Base-by-base conservation (phyloP, 2,113 vertebrate genomes). In the Psilopogon haemacephalus region DNA sequence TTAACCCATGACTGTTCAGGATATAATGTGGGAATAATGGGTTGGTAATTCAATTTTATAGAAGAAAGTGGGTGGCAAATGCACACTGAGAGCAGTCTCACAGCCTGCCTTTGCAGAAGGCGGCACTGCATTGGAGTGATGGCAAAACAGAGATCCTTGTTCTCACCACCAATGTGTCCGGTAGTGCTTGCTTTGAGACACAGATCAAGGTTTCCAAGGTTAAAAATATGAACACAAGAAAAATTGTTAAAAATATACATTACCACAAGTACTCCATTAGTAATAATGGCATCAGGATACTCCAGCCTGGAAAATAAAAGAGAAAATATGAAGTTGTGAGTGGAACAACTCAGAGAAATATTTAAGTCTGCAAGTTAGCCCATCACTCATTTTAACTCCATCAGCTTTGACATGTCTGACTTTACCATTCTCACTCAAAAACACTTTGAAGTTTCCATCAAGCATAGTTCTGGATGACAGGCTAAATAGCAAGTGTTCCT, bases 251-350 rank as follows among this genome's bases (percentile, higher is more conserved):
- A 95, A 92, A 78, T 67, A 72, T 48, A 72, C 55, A 82, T 97
- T 98, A 98, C 98, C 98, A 98, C 97, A 37, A 98, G 91, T 20
- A 98, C 97, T 86, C 98, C 98, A 16, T 98, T 98, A 33, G 98
- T 98, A 86, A 97, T 27, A 78, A 98, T 97, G 40, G 83, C 72
- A 84, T 97, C 97, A 12, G 97, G 96, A 23, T 84, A 89, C 23
- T 79, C 96, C 64, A 90, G 28, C 26, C 98, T 98, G 94, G 32
- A 97, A 97, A 91, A 96, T 17, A 97, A 95, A 95, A 87, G 7
- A 5, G 54, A 73, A 96, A 91, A 60, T 44, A n/a, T 3, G 48
- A 86, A 44, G 20, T 93, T 21, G 90, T 7, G 2, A 0, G 32
- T 56, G 23, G 23, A 18, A 83, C 48, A 77, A 83, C 4, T 67